Evolutionary conservation across 2,113 vertebrate species (phyloP).

Genomic region (Colossoma macropomum): DNA sequence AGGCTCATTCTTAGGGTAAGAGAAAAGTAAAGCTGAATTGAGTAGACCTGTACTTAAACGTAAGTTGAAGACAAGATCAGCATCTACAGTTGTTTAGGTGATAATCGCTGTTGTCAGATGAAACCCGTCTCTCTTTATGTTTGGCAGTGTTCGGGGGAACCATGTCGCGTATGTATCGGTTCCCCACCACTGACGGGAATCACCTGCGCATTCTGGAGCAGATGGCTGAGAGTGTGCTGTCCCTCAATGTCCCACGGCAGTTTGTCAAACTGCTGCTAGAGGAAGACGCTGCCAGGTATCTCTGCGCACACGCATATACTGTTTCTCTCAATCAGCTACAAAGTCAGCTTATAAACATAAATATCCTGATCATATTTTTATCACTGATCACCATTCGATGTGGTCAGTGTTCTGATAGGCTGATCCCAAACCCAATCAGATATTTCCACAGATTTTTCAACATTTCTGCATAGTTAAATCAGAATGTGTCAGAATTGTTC

Average conservation of each 20-base stretch:
- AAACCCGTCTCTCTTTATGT: neutral
- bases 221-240: conserved; percentile 95
- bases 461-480: no score
- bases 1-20: no score
- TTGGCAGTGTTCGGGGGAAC: conserved; percentile 91
- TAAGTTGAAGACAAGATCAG: neutral
- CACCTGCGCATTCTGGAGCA: conserved; percentile 95
- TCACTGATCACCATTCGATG: no score
- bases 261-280: conserved; percentile 95
- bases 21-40: no score
- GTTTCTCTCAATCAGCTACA: neutral
- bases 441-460: no score
- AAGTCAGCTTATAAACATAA: no score
- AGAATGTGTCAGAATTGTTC: no score
- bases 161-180: conserved; percentile 96
- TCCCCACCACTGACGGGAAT: conserved; percentile 93
- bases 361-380: no score
- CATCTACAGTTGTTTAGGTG: neutral
- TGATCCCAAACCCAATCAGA: no score
- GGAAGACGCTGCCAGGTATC: conserved; percentile 90
- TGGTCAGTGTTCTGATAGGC: no score
- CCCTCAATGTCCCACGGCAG: conserved; percentile 91
- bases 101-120: neutral
- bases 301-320: neutral
- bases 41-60: no score